A percentile compares a stretch with the other conserved stretches of the same genome.
Conservation (phyloP, 2,888 invertebrate species). For the Autographa gamma region DNA sequence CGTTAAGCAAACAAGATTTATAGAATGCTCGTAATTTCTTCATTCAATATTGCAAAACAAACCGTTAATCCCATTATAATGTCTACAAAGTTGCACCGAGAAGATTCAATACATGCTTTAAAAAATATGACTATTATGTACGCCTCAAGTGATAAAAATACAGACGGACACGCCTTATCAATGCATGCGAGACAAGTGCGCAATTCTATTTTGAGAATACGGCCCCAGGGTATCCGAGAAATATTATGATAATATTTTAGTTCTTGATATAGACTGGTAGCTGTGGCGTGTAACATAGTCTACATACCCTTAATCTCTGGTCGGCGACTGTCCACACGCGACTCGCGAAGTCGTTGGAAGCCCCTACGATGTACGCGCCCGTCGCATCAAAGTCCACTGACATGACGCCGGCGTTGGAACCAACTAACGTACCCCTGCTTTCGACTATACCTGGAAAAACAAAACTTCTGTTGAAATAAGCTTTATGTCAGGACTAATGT, state of each 20-base stretch:
- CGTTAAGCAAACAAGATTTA: not conserved
- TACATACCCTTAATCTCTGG: conserved; percentile 95
- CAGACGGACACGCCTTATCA: conserved; percentile 25
- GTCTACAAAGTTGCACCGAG: not conserved
- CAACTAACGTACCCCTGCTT: conserved; percentile 94
- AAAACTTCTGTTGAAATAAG: conserved; percentile 10
- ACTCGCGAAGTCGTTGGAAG: conserved; percentile 98
- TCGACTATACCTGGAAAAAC: conserved; percentile 89
- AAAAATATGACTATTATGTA: not conserved
- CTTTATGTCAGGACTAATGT: too few relatives aligned
- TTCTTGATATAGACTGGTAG: conserved; percentile 15
- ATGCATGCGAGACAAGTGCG: conserved; percentile 8
- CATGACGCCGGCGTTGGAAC: conserved; percentile 98
- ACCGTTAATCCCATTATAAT: not conserved
- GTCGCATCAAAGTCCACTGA: conserved; percentile 98
- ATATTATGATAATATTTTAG: not conserved
- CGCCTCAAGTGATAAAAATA: conserved; percentile 23
- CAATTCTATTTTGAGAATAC: not conserved
- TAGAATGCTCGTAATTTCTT: not conserved
- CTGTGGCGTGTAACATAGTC: not conserved
- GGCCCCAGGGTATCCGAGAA: conserved; percentile 8
- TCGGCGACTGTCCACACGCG: conserved; percentile 98
- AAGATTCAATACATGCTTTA: not conserved
- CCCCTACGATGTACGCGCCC: conserved; percentile 95
- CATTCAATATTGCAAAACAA: not conserved